These are phyloP conservation scores for Cenopis cana DNA, from an alignment of 2,888 invertebrate species.

Conservation along the genomic window DNA sequence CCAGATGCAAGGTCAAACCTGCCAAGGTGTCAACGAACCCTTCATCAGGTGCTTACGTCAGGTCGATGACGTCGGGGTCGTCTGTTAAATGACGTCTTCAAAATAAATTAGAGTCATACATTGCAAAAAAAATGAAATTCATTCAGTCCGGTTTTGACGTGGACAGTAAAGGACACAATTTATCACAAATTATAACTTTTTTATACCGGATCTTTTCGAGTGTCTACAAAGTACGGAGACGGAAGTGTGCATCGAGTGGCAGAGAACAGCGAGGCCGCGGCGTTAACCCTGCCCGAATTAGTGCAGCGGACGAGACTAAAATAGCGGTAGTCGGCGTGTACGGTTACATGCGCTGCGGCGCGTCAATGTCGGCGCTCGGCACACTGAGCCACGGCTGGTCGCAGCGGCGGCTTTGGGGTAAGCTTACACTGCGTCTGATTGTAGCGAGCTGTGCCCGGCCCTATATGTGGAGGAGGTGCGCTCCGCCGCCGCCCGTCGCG, in stretches of 20 bases:
- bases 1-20: conserved; percentile 79
- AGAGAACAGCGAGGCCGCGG: conserved; percentile 77
- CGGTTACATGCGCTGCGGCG: conserved; percentile 77
- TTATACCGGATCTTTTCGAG: conserved; percentile 53
- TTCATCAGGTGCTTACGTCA: conserved; percentile 76
- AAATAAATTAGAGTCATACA: conserved; percentile 43
- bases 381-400: conserved; percentile 60
- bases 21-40: conserved; percentile 81
- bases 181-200: conserved; percentile 16
- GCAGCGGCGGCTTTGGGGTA: conserved; percentile 71
- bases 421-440: conserved; percentile 78
- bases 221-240: conserved; percentile 74
- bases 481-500: conserved; percentile 55
- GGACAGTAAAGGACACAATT: conserved; percentile 20
- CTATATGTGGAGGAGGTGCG: conserved; percentile 78
- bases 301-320: conserved; percentile 83
- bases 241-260: conserved; percentile 77
- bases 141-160: conserved; percentile 53
- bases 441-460: conserved; percentile 77
- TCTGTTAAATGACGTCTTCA: conserved; percentile 52
- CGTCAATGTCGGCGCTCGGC: conserved; percentile 78
- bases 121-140: conserved; percentile 48
- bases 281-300: conserved; percentile 85
- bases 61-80: conserved; percentile 80
- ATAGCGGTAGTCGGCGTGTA: conserved; percentile 82